These are phyloP conservation scores for Hypena proboscidalis DNA, from an alignment of 2,888 invertebrate genomes.

Conservation along the genomic window DNA sequence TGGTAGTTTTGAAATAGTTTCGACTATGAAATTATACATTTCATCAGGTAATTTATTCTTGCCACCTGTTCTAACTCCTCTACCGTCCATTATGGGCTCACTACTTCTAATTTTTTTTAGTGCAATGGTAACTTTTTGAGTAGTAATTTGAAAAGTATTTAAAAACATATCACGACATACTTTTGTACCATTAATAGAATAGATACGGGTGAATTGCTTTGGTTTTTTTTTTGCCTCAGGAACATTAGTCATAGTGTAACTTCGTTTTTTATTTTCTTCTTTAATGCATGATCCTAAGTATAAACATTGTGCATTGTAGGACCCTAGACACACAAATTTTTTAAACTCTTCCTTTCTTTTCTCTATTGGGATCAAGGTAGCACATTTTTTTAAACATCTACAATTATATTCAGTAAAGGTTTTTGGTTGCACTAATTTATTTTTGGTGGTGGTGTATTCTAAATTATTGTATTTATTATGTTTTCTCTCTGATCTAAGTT, in stretches of 20 bases:
- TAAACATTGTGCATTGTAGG: conserved; percentile 23
- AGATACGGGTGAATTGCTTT: conserved; percentile 18
- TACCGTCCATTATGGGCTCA: conserved; percentile 15
- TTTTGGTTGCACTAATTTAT: conserved; percentile 23
- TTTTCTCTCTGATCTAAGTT: conserved; percentile 15
- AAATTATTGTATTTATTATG: conserved; percentile 19
- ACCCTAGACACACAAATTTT: conserved; percentile 27
- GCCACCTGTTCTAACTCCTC: conserved; percentile 19
- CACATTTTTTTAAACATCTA: conserved; percentile 25
- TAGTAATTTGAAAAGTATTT: conserved; percentile 23
- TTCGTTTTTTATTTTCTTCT: conserved; percentile 26
- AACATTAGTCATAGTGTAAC: conserved; percentile 20
- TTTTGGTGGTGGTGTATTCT: conserved; percentile 17
- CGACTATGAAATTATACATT: conserved; percentile 14
- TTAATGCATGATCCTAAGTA: conserved; percentile 23
- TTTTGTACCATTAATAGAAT: conserved; percentile 14
- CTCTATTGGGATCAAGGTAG: conserved; percentile 24
- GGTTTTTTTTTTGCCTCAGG: conserved; percentile 18
- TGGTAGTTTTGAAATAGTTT: conserved; percentile 22
- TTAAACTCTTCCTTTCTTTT: conserved; percentile 27
- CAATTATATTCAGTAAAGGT: conserved; percentile 18
- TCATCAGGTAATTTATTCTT: conserved; percentile 20
- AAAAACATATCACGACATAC: conserved; percentile 28
- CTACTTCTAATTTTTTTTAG: conserved; percentile 16
- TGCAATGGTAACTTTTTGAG: conserved; percentile 20